Percentiles rank a stretch among this genome's conserved stretches.
Conservation (phyloP, 2,113 vertebrate species). For the Anguilla rostrata region DNA sequence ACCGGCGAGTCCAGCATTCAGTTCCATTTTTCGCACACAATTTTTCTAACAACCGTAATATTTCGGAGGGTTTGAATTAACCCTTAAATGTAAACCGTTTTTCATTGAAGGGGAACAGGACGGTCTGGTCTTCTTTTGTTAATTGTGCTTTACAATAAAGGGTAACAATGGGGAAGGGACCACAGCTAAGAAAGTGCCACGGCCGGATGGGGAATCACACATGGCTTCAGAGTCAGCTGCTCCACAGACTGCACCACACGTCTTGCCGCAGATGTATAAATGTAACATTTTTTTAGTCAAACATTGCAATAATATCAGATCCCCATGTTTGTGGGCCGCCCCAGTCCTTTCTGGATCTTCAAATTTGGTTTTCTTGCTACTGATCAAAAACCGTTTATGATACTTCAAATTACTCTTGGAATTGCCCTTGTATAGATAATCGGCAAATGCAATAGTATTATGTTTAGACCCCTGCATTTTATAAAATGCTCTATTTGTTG, state of each 20-base stretch:
- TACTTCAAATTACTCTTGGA: neutral
- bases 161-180: too few species aligned
- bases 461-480: slow-evolving; percentile 5
- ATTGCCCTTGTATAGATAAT: neutral
- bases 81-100: too few species aligned
- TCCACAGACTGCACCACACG: too few species aligned
- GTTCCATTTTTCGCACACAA: neutral
- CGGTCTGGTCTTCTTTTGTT: too few species aligned
- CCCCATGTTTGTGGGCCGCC: neutral
- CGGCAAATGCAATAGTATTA: neutral
- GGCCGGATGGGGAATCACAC: too few species aligned
- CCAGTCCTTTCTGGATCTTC: neutral
- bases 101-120: too few species aligned
- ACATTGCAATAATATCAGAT: neutral
- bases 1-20: neutral
- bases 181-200: too few species aligned
- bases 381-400: neutral
- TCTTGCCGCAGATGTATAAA: too few species aligned
- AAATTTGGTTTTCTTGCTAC: neutral
- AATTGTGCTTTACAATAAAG: too few species aligned
- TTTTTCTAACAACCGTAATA: too few species aligned
- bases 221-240: too few species aligned
- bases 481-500: neutral
- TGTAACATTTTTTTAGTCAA: neutral
- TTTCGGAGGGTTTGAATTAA: too few species aligned